A percentile compares a stretch with the other conserved stretches of the same genome.
These are phyloP conservation scores for Mythimna impura DNA, from an alignment of 2,888 invertebrate species.

Conservation along the genomic window DNA sequence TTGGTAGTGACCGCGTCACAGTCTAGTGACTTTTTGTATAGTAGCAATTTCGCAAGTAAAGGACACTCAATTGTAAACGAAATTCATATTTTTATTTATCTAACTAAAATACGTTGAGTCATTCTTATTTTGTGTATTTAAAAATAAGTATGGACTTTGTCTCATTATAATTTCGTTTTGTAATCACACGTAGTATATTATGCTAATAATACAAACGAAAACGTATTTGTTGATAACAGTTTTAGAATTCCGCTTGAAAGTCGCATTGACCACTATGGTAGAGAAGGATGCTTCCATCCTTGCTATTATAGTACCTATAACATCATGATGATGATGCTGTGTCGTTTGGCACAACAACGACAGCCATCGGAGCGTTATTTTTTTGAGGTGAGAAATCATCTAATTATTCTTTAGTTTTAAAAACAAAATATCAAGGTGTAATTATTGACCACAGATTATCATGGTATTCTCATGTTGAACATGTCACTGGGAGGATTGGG, in stretches of 20 bases:
- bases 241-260: conserved; percentile 2
- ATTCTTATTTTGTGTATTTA: not conserved
- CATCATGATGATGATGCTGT: not conserved
- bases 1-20: no score
- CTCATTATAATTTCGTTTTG: not conserved
- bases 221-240: not conserved
- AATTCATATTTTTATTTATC: not conserved
- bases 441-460: no score
- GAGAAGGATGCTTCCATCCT: not conserved
- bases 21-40: not conserved
- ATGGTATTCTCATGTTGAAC: no score
- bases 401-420: no score
- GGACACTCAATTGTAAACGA: not conserved
- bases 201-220: no score
- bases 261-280: not conserved
- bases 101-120: not conserved
- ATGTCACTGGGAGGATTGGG: no score
- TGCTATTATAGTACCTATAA: not conserved
- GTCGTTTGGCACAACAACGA: no score
- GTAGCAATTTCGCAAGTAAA: not conserved
- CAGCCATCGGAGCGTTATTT: no score
- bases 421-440: no score
- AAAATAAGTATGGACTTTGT: conserved; percentile 14
- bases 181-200: not conserved
- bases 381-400: no score